Evolutionary conservation across 2,797 vertebrate genomes (phyloP).

Genomic region (Prunella strophiata): DNA sequence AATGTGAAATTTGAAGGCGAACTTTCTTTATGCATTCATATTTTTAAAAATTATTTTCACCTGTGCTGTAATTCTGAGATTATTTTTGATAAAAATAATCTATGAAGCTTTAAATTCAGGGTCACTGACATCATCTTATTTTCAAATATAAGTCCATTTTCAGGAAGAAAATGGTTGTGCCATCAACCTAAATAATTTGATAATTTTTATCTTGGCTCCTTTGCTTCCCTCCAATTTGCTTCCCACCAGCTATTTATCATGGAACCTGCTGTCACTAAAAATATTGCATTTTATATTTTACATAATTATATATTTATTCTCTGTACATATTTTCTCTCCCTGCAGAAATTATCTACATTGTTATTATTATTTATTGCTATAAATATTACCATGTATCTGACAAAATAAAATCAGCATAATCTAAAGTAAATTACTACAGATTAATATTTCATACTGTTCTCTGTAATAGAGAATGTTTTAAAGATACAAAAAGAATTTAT

Average conservation of each 20-base stretch:
- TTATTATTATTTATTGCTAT: neutral
- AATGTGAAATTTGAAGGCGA: neutral
- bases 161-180: neutral
- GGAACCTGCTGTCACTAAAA: neutral
- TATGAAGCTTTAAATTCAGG: neutral
- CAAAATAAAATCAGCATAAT: neutral
- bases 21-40: neutral
- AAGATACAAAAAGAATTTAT: neutral
- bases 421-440: neutral
- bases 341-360: neutral
- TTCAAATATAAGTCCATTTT: neutral
- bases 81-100: neutral
- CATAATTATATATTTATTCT: neutral
- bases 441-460: neutral
- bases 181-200: neutral
- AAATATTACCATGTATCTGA: neutral
- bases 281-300: neutral
- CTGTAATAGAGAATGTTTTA: neutral
- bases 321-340: neutral
- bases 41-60: neutral
- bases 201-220: neutral
- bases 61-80: neutral
- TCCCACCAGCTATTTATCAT: neutral
- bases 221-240: neutral
- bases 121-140: neutral